Conservation (phyloP, 2,113 vertebrate species). For the Protobothrops mucrosquamatus region DNA sequence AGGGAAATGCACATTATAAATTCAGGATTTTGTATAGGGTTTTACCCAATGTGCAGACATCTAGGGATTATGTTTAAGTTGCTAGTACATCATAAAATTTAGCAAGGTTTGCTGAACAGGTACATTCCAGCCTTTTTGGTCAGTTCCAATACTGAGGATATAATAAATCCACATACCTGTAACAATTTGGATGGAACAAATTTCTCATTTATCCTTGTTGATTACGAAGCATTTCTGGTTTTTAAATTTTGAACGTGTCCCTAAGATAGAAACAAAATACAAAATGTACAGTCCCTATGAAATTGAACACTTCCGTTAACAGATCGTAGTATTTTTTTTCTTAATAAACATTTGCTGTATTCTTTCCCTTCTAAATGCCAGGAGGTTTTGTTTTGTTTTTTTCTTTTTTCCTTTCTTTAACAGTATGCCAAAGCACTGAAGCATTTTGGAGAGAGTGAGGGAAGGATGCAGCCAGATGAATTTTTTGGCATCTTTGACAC, state of each 20-base stretch:
- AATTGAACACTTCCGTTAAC: background rate
- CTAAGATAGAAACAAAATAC: background rate
- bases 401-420: constrained; percentile 19
- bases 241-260: background rate
- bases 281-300: background rate
- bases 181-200: background rate
- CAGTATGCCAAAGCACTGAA: constrained; percentile 89
- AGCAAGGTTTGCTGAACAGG: background rate
- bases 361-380: constrained; percentile 38
- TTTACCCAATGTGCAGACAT: background rate
- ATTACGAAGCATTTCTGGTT: background rate
- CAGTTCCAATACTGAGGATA: background rate
- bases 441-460: constrained; percentile 90
- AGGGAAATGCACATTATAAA: background rate
- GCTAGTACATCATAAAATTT: background rate
- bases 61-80: background rate
- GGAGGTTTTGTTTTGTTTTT: background rate
- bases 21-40: background rate
- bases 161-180: background rate
- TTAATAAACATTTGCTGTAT: background rate
- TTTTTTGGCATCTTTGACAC: constrained; percentile 97
- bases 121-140: background rate
- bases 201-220: background rate
- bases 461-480: constrained; percentile 92
- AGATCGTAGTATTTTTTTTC: background rate